Evolutionary conservation across 2,888 invertebrate species (phyloP).

Genomic region (Prostheceraeus crozeri): DNA sequence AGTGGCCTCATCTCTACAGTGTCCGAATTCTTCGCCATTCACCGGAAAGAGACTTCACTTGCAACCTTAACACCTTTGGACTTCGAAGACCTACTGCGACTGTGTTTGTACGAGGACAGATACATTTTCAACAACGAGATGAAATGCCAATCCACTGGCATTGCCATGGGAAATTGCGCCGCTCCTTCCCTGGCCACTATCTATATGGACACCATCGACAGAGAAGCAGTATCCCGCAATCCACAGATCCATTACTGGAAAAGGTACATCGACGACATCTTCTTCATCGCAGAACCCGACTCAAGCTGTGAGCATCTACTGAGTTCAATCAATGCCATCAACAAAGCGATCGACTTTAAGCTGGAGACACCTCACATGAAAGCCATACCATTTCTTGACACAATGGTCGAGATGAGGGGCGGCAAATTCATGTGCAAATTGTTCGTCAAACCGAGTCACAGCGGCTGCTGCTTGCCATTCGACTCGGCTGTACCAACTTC

Average conservation of each 20-base stretch:
- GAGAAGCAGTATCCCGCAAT: slow-evolving; percentile 3
- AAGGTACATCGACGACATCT: slow-evolving; percentile 22
- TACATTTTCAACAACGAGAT: slow-evolving; percentile 5
- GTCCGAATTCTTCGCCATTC: slow-evolving; percentile 22
- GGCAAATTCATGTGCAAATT: background rate
- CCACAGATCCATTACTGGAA: slow-evolving; percentile 25
- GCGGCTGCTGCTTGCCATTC: slow-evolving; percentile 18
- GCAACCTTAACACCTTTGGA: slow-evolving; percentile 8
- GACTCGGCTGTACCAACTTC: slow-evolving; percentile 5
- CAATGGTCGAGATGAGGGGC: background rate
- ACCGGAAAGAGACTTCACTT: slow-evolving; percentile 11
- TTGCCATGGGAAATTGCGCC: no score
- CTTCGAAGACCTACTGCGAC: slow-evolving; percentile 15
- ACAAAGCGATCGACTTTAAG: no score
- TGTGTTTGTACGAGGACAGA: background rate
- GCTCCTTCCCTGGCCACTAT: no score
- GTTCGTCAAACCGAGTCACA: slow-evolving; percentile 13
- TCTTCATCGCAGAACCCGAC: slow-evolving; percentile 21
- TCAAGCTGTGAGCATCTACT: no score
- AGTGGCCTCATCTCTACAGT: slow-evolving; percentile 19
- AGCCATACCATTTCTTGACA: slow-evolving; percentile 28
- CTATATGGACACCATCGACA: slow-evolving; percentile 1
- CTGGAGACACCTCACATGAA: no score
- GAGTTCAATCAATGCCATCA: no score
- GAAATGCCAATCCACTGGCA: background rate